Base-by-base conservation (phyloP, 2,113 vertebrate species). In the Nycticorax nycticorax region DNA sequence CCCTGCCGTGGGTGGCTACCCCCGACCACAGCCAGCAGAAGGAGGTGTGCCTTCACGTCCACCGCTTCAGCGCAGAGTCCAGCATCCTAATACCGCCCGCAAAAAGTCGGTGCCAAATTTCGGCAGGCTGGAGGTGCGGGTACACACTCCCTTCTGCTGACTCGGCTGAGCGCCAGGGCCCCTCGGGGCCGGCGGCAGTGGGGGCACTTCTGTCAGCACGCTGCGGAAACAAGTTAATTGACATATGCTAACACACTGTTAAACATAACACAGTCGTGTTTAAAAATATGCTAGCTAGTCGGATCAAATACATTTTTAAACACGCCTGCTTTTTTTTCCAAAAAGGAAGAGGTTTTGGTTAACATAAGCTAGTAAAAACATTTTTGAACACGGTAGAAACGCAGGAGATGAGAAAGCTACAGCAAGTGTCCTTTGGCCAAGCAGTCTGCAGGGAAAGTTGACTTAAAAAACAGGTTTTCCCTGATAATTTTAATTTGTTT, bases 251-350 rank as follows among this genome's bases (percentile, higher is more conserved):
- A 96, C 93, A 57, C 1, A 33, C 79, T 96, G 91, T 94, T 94
- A 96, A 97, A 95, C 93, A 91, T 86, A 95, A 96, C 83, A 92
- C 71, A 35, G 63, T 53, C 7, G 2, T 94, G 92, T 96, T 94
- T 96, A 92, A 96, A 94, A 96, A 96, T 95, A 92, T 2, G 13
- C 79, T 55, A 88, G 92, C 82, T 88, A 85, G 67, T 81, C 60
- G 4, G 92, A 93, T 97, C 92, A 97, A 97, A 92, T 90, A 60
- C 55, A 67, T 90, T 93, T 94, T 95, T 80, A 94, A 96, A 88
- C 71, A 92, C 4, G 47, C 15, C 24, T 76, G 22, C 2, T 28
- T 67, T 78, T 73, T 68, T n/a, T 32, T 30, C 19, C 27, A 6
- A n/a, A 86, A 81, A 89, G 69, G 24, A 95, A 87, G n/a, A 89